Conservation (phyloP, 2,888 invertebrate genomes). For the Plusia festucae region DNA sequence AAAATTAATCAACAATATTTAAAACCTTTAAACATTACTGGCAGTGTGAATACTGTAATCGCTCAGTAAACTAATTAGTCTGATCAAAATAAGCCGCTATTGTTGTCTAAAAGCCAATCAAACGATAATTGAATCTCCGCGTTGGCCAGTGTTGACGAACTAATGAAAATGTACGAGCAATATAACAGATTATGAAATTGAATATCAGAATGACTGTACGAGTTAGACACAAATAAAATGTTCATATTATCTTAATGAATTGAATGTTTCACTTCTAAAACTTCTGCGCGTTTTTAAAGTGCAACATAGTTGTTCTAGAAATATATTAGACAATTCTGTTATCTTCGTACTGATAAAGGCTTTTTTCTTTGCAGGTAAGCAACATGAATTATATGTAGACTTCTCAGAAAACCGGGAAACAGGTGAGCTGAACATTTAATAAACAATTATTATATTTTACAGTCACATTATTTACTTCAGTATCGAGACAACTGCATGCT, state of each 20-base stretch:
- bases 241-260: neutral
- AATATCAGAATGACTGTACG: neutral
- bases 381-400: neutral
- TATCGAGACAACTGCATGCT: neutral
- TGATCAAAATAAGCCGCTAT: neutral
- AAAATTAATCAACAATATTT: neutral
- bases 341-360: too few relatives aligned
- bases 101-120: constrained; percentile 2
- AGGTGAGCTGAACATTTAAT: neutral
- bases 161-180: constrained; percentile 5
- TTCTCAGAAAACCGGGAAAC: neutral
- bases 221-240: neutral
- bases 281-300: neutral
- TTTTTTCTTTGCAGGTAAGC: constrained; percentile 4
- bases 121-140: neutral
- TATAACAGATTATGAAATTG: neutral
- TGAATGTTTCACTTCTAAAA: neutral
- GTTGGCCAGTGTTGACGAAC: neutral
- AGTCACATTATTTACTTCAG: neutral
- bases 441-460: neutral
- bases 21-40: neutral
- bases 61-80: neutral
- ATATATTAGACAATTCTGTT: too few relatives aligned
- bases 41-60: neutral
- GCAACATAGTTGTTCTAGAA: neutral